Base-by-base conservation (phyloP, 2,113 vertebrate species). In the Scytalopus superciliaris region DNA sequence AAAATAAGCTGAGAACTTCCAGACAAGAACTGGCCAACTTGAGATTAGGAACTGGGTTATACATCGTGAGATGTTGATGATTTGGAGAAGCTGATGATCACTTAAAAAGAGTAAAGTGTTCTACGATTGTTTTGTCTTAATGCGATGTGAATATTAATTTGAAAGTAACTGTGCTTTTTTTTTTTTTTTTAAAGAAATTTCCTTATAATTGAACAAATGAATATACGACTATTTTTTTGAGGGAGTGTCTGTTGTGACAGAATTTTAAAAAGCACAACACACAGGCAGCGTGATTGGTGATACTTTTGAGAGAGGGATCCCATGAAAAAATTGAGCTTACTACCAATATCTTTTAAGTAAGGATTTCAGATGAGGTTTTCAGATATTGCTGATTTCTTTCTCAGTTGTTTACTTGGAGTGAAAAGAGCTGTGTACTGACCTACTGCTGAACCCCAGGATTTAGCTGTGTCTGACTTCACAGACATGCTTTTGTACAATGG, bases 401-500 rank as follows among this genome's bases (percentile, higher is more conserved):
- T 59, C 40, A 60, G 0, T 76, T 79, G 25, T 91, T 91, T 79
- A 24, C 70, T 76, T 69, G 84, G 39, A 12, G 25, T 94, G 87
- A 53, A 70, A 91, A 67, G 74, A 76, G 67, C 67, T 89, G 8
- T 72, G 70, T 67, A 15, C 42, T 96, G 95, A 87, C 95, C 92
- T 89, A 28, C 23, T 1, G 4, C 60, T 74, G 91, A 93, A 66
- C 84, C 40, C 75, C 78, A 31, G 80, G 89, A 45, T 89, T 89
- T 89, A 87, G 67, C 70, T 69, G 56, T 89, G 81, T 42, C 84
- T 95, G 89, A 49, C 53, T 95, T 93, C 84, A 86, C 89, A 62
- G 75, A 31, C 14, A 5, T 74, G 72, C 70, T 59, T 91, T 57
- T 59, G 30, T 85, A 59, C 93, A 91, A 50, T 44, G 55, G 67